These are phyloP conservation scores for Andrena fulva DNA, from an alignment of 2,888 invertebrate genomes.

Conservation along the genomic window DNA sequence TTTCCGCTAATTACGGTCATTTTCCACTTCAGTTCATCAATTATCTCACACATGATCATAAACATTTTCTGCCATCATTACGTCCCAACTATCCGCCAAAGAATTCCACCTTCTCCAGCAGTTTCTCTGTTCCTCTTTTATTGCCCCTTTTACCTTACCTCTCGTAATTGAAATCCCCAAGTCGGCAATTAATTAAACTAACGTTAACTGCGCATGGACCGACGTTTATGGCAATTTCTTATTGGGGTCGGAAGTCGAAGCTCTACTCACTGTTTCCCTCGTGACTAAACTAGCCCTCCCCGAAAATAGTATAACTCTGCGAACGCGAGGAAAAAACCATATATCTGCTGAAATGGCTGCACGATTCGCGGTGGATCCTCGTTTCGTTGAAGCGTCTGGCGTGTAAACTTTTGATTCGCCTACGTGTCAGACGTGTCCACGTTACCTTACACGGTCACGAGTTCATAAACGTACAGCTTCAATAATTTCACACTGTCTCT, in stretches of 20 bases:
- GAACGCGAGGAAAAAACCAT: not conserved
- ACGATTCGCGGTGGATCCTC: conserved; percentile 39
- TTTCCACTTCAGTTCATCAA: too few species aligned
- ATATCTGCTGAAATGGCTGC: conserved; percentile 7
- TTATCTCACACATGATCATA: too few species aligned
- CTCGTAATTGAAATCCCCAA: not conserved
- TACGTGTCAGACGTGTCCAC: conserved; percentile 17
- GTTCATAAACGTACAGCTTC: conserved; percentile 8
- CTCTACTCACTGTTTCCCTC: not conserved
- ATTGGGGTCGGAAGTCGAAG: conserved; percentile 8
- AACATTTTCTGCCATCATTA: too few species aligned
- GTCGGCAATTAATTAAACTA: not conserved
- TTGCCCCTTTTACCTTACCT: too few species aligned
- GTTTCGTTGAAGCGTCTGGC: conserved; percentile 14
- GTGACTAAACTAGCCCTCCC: conserved; percentile 22
- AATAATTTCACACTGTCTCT: conserved; percentile 27
- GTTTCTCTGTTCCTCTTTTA: too few species aligned
- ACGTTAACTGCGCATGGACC: not conserved
- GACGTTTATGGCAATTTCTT: conserved; percentile 9
- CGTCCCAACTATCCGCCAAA: too few species aligned
- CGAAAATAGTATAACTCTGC: not conserved
- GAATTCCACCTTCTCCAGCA: too few species aligned
- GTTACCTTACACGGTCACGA: conserved; percentile 40
- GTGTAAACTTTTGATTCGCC: conserved; percentile 14
- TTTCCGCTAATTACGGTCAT: too few species aligned